Conservation (phyloP, 2,888 invertebrate genomes). For the Mythimna loreyi region DNA sequence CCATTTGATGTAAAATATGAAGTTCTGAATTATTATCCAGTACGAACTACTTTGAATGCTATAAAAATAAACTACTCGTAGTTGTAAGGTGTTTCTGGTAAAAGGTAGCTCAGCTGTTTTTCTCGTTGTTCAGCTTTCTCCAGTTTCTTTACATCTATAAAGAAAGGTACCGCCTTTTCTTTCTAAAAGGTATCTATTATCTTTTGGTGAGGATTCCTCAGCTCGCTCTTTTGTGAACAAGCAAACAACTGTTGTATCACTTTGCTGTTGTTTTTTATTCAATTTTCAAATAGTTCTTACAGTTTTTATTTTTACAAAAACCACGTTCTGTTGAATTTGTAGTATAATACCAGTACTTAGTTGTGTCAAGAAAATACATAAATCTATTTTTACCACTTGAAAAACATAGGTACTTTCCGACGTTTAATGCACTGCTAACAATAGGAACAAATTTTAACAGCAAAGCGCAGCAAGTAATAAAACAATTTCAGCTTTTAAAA, state of each 20-base stretch:
- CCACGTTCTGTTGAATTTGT: background rate
- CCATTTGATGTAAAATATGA: conserved; percentile 49
- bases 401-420: rapidly evolving
- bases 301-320: conserved; percentile 6
- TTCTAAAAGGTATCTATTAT: too few relatives aligned
- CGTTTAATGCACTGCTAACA: background rate
- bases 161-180: conserved; percentile 38
- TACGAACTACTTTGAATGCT: conserved; percentile 48
- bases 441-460: background rate
- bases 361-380: too few relatives aligned
- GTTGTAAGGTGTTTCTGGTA: conserved; percentile 51
- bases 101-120: conserved; percentile 36
- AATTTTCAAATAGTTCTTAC: conserved; percentile 33
- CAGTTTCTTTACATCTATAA: conserved; percentile 48
- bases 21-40: conserved; percentile 52
- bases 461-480: background rate
- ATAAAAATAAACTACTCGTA: conserved; percentile 52
- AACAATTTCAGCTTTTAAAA: background rate
- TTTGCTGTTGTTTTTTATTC: conserved; percentile 37
- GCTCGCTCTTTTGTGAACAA: conserved; percentile 20
- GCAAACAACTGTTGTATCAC: conserved; percentile 32
- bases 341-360: background rate
- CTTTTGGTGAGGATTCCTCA: background rate
- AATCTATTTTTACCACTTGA: background rate
- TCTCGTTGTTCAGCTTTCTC: conserved; percentile 45